Base-by-base conservation (phyloP, 30 jellyfish, hydroid and myxozoan species). In the Aurelia aurita region DNA sequence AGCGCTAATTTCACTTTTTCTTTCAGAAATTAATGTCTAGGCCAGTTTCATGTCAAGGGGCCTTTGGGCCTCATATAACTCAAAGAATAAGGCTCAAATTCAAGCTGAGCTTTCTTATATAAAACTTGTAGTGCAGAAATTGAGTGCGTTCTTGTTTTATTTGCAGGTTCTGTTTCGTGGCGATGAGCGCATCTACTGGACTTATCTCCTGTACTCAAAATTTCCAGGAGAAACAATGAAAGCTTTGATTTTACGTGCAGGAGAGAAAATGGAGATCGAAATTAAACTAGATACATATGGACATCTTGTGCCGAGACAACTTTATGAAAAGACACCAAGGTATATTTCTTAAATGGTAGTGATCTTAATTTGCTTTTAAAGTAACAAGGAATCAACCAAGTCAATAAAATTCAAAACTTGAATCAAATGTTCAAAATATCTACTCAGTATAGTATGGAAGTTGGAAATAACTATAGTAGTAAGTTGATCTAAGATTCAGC, bases 81-180 rank as follows among this genome's bases (percentile, higher is more conserved):
- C 7, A 39, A 39, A 7, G 14, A 39, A 39, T 39, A 9, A 8
- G 13, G 51, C 51, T 6, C 14, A 39, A 58, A 58, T 11, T 58
- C 2, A 25, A 58, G 31, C 12, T 0, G 25, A n/a, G 16, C 26
- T 22, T 58, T 20, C 0, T n/a, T 3, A 22, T 15, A 20, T n/a
- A 10, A 2, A 54, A 58, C 69, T 58, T n/a, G 27, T 0, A 10
- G 26, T 58, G 69, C 25, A 58, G 69, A n/a, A 14, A 29, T 27
- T 19, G 0, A 6, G 35, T 34, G 9, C 53, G 69, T 9, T 49
- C 53, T 69, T 32, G 80, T 44, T 20, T 27, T n/a, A 25, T n/a
- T 73, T 68, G 22, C 77, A 88, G 97, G 89, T 88, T 58, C 97
- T 91, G 69, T 79, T 88, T 25, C 89, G 97, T 58, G 93, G 97